Evolutionary conservation across 1,140 invertebrate species (phyloP), one percentile per base, ranked within the genome.

Genomic region (Eumaeus atala): DNA sequence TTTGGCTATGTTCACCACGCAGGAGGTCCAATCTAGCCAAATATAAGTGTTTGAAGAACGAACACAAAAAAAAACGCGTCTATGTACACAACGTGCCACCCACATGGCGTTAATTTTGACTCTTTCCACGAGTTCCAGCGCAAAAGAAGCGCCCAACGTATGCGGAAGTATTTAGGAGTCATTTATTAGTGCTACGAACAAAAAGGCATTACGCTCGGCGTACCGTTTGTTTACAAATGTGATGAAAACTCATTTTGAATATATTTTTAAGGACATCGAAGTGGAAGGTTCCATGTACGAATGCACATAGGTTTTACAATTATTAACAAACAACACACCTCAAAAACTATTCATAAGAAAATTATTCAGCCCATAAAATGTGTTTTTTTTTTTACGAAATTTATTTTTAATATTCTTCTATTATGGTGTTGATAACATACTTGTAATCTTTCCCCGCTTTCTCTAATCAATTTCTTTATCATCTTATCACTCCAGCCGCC

Each of bases 21-120:
- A 67, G 74, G 74, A 72, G 76, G 74, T 73, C 74, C 67, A 51
- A 64, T 61, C 70, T 59, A 66, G 60, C 61, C 64, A 58, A 71
- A 68, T 74, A 72, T 72, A 75, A 69, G 69, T 66, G 58, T 80
- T 73, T 68, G 72, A 56, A 48, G 64, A 62, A 54, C 52, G 34
- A 55, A 66, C 59, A 65, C 64, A 64, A 66, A 63, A 60, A 66
- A 63, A 60, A 63, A 56, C 54, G 53, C 28, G 38, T 48, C 48
- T 62, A 61, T 52, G 59, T 60, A 58, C 62, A 59, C 62, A 67
- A 56, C 49, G 56, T 72, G 65, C 75, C 77, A 76, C 77, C 74
- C 77, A 78, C 77, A 67, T 64, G 37, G 75, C 44, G 56, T 63
- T 56, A 59, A 50, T 55, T 61, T 61, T 59, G 62, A 60, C 51